phyloP scores from a whole-genome alignment of 1,140 invertebrate genomes.

The Neelides sp. region DNA sequence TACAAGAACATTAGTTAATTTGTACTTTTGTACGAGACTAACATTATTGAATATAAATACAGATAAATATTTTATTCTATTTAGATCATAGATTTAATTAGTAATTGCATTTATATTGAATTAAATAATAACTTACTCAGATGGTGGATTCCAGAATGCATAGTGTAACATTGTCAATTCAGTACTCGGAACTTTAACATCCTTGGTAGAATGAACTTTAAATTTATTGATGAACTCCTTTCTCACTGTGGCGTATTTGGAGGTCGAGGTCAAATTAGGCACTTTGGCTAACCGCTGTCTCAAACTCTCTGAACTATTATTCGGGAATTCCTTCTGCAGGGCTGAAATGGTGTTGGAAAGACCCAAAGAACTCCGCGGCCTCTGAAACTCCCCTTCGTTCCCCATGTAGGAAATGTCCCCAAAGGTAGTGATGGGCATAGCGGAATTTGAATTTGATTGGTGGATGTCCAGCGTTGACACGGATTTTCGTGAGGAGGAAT shows the following conservation, averaged over 20 bases:
- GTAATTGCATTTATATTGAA: not conserved
- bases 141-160: slow-evolving; percentile 30
- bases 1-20: too few species aligned
- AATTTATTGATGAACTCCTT: slow-evolving; percentile 21
- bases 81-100: too few species aligned
- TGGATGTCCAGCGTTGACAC: too few species aligned
- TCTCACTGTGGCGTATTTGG: slow-evolving; percentile 17
- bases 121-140: slow-evolving; percentile 1
- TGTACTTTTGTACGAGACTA: too few species aligned
- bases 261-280: not conserved
- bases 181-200: slow-evolving; percentile 13
- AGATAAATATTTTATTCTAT: too few species aligned
- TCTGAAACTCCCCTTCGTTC: too few species aligned
- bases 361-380: not conserved
- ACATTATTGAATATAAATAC: too few species aligned
- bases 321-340: not conserved
- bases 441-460: too few species aligned
- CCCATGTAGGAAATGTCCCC: too few species aligned
- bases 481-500: not conserved
- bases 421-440: not conserved
- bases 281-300: slow-evolving; percentile 17
- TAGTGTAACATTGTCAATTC: slow-evolving; percentile 28
- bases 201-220: not conserved
- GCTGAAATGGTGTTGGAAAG: not conserved
- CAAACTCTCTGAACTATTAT: slow-evolving; percentile 13